Evolutionary conservation across 1,140 invertebrate species (phyloP).

Genomic region (Drosophila arawakana): DNA sequence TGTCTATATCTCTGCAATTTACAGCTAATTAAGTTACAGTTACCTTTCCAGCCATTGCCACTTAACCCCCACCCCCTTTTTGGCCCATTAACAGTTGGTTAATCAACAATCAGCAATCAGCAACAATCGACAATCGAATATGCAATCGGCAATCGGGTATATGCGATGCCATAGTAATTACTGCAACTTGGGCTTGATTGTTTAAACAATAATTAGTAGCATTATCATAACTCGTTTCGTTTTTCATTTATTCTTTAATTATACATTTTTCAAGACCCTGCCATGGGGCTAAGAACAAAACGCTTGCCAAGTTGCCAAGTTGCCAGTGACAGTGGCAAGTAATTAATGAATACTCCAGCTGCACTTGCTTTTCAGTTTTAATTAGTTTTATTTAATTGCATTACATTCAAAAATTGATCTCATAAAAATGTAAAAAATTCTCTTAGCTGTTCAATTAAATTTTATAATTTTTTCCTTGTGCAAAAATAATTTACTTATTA

Average conservation of each 20-base stretch:
- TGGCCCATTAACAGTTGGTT: background rate
- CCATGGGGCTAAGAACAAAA: too few species aligned
- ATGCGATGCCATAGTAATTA: conserved; percentile 56
- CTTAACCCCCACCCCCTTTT: background rate
- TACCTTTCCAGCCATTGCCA: too few species aligned
- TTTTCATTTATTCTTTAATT: conserved; percentile 50
- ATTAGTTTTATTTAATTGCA: too few species aligned
- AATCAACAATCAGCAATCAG: background rate
- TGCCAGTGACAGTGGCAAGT: too few species aligned
- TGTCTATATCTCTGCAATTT: conserved; percentile 22
- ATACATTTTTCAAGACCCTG: conserved; percentile 15
- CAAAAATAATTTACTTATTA: too few species aligned
- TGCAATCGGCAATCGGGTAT: background rate
- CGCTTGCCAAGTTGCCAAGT: too few species aligned
- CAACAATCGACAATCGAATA: background rate
- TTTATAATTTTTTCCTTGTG: too few species aligned
- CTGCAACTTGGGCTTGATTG: conserved; percentile 29
- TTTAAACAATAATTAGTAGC: conserved; percentile 59
- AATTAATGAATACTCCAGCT: too few species aligned
- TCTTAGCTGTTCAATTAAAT: too few species aligned
- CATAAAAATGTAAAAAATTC: too few species aligned
- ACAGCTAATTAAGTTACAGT: conserved; percentile 13
- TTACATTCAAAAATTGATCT: too few species aligned
- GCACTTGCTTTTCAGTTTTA: too few species aligned
- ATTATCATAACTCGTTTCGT: conserved; percentile 69